These are phyloP conservation scores for Carcina quercana DNA, from an alignment of 2,888 invertebrate species.

Conservation along the genomic window DNA sequence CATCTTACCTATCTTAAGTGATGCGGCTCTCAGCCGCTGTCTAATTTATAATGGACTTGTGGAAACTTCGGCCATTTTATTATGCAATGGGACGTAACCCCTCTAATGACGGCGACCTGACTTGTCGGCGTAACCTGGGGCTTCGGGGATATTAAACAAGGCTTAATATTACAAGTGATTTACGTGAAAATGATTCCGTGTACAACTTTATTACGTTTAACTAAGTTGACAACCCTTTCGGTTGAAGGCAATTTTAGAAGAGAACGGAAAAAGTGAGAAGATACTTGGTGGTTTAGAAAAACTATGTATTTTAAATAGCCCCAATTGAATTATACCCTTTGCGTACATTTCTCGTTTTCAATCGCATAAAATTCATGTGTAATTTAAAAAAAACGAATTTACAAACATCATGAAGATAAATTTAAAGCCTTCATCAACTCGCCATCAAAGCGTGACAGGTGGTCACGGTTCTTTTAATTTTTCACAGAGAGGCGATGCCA, in stretches of 20 bases:
- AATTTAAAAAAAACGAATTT: too few species aligned
- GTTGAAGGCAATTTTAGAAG: too few species aligned
- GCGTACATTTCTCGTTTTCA: too few species aligned
- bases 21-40: slow-evolving; percentile 69
- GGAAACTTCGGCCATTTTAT: slow-evolving; percentile 73
- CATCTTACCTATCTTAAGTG: slow-evolving; percentile 73
- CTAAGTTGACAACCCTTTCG: neutral
- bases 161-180: slow-evolving; percentile 50
- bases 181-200: slow-evolving; percentile 31
- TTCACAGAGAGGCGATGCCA: too few species aligned
- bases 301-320: too few species aligned
- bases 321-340: too few species aligned
- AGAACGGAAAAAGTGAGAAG: too few species aligned
- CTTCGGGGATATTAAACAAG: slow-evolving; percentile 57
- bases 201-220: slow-evolving; percentile 5
- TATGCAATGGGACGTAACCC: slow-evolving; percentile 72
- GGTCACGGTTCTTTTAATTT: too few species aligned
- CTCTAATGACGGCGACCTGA: slow-evolving; percentile 69
- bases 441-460: too few species aligned
- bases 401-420: too few species aligned
- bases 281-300: neutral
- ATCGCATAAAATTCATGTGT: too few species aligned
- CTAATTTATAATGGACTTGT: slow-evolving; percentile 75
- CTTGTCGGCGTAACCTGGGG: slow-evolving; percentile 58
- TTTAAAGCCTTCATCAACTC: too few species aligned